phyloP scores from a whole-genome alignment of 2,888 invertebrate genomes.

The Drosophila pseudotakahashii region DNA sequence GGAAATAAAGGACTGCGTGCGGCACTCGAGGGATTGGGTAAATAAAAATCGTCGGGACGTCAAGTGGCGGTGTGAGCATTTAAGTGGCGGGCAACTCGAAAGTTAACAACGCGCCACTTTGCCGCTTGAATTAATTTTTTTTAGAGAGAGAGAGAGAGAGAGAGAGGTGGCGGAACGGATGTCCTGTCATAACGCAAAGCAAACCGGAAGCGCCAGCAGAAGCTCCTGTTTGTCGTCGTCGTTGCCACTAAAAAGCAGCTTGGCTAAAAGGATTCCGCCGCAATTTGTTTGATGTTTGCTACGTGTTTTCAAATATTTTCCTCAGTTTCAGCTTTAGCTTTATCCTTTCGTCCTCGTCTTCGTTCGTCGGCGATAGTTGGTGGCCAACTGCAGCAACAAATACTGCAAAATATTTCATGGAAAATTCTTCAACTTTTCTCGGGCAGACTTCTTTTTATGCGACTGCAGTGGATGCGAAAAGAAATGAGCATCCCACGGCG shows the following conservation, averaged over 20 bases:
- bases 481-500: constrained; percentile 35
- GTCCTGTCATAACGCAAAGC: constrained; percentile 71
- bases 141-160: neutral
- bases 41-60: constrained; percentile 39
- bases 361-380: constrained; percentile 53
- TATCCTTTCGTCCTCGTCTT: constrained; percentile 22
- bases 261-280: constrained; percentile 74
- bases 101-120: constrained; percentile 72
- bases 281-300: constrained; percentile 78
- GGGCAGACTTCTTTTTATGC: constrained; percentile 20
- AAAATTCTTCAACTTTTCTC: constrained; percentile 47
- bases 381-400: constrained; percentile 58
- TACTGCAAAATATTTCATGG: constrained; percentile 42
- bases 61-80: constrained; percentile 68
- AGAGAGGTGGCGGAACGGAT: constrained; percentile 33
- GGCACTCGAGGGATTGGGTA: constrained; percentile 31
- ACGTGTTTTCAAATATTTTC: constrained; percentile 74
- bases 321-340: constrained; percentile 59
- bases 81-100: constrained; percentile 57
- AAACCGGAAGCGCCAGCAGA: constrained; percentile 59
- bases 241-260: constrained; percentile 63
- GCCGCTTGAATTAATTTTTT: constrained; percentile 74
- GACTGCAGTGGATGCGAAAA: constrained; percentile 31
- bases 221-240: constrained; percentile 37
- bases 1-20: constrained; percentile 40